Evolutionary conservation across 1,140 invertebrate genomes (phyloP), one percentile per base, ranked within the genome.

Genomic region (Agrilus planipennis): DNA sequence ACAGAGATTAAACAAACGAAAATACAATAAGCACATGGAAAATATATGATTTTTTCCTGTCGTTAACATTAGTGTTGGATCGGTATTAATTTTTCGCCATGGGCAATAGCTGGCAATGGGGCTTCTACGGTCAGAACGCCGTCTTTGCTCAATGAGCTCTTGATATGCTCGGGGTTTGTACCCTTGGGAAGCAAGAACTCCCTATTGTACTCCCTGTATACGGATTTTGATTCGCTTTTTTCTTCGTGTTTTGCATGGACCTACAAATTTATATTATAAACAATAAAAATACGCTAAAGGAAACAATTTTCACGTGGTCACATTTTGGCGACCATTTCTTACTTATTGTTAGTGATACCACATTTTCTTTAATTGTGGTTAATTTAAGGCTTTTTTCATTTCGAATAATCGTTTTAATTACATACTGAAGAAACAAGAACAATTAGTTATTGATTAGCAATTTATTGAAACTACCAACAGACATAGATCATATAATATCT

Each of bases 171-270:
- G 1, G 89, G 88, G 66, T 92, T 90, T 20, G 87, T 90, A 46
- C 87, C 89, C 63, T 91, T 89, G 3, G 89, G 90, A 55, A 95
- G 66, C 57, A 93, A 69, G 70, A 95, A 95, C 71, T 95, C 89
- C 44, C 89, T 75, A 63, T 93, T 94, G 75, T 93, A 95, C 63
- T 95, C 89, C 62, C 89, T 77, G 72, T 91, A 94, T 2, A 93
- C 88, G 16, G 85, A 89, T 70, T 89, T 89, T 52, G 82, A 89
- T 61, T 93, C 89, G 21, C 84, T 79, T 61, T 93, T 93, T 64
- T 95, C 89, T 66, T 95, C 89, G 63, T 95, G 90, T 67, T 93
- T 93, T 39, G 89, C 90, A 59, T 93, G 89, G 12, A 95, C 89
- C 88, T 92, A 67, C 35, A 76, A 68, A 44, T 25, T 25, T 25